phyloP scores from a whole-genome alignment of 2,888 invertebrate genomes.

The Tromatobia lineatoria region DNA sequence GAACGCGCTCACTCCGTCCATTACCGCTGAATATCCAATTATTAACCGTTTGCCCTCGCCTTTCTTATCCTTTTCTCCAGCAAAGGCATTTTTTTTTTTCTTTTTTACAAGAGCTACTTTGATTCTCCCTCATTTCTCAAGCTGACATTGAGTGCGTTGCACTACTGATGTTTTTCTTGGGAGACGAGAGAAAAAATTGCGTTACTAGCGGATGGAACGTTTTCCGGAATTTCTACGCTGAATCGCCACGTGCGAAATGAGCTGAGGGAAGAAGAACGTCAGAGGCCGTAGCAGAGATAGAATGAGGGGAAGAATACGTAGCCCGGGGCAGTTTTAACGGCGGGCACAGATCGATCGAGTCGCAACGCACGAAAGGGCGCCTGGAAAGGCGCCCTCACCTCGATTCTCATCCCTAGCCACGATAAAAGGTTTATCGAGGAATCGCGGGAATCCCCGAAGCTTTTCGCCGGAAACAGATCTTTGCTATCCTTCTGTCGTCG shows the following conservation, averaged over 20 bases:
- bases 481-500: background rate
- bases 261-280: background rate
- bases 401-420: background rate
- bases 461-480: background rate
- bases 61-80: too few relatives aligned
- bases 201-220: background rate
- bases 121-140: too few relatives aligned
- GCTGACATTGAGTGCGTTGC: background rate
- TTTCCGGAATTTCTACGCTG: background rate
- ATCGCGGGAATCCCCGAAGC: background rate
- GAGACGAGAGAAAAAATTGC: background rate
- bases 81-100: too few relatives aligned
- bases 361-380: conserved; percentile 6
- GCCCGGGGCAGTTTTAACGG: conserved; percentile 39
- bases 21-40: conserved; percentile 48
- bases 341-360: conserved; percentile 1
- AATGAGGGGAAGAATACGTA: conserved; percentile 26
- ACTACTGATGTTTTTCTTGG: background rate
- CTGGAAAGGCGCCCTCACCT: background rate
- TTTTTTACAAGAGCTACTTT: too few relatives aligned
- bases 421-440: conserved; percentile 1
- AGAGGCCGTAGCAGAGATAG: background rate
- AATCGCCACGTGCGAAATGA: background rate
- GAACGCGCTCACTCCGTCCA: conserved; percentile 73
- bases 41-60: background rate